Evolutionary conservation across 2,888 invertebrate species (phyloP).

Genomic region (Spisula subtruncata): DNA sequence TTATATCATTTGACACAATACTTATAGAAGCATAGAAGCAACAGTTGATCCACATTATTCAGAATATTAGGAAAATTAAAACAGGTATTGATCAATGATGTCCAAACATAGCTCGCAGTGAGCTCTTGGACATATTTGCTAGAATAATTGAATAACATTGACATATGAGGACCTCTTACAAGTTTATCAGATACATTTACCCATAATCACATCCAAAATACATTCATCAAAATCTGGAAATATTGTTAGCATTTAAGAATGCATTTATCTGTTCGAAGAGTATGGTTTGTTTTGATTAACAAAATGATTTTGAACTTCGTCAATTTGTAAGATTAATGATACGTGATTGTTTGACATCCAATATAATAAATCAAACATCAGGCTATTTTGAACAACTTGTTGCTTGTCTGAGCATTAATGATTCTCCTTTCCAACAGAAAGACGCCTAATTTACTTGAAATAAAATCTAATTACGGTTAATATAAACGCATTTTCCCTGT

Average conservation of each 20-base stretch:
- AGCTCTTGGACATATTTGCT: neutral
- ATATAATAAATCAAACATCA: neutral
- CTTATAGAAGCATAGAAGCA: too few relatives aligned
- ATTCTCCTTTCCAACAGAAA: neutral
- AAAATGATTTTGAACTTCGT: neutral
- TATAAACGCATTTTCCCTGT: neutral
- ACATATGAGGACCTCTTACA: neutral
- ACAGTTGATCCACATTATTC: neutral
- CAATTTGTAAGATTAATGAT: slow-evolving; percentile 16
- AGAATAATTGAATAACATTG: neutral
- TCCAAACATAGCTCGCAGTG: neutral
- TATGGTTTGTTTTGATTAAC: neutral
- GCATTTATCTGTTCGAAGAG: neutral
- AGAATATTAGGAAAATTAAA: neutral
- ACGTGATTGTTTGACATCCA: neutral
- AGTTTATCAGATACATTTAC: neutral
- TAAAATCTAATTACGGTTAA: neutral
- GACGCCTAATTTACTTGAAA: neutral
- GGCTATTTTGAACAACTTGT: neutral
- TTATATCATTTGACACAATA: too few relatives aligned
- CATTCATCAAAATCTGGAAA: neutral
- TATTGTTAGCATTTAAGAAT: slow-evolving; percentile 14
- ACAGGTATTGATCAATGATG: neutral
- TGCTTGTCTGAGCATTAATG: neutral
- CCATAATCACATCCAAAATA: neutral